phyloP scores from a whole-genome alignment of 1,140 invertebrate genomes.

The Stenopsyche tienmushanensis region DNA sequence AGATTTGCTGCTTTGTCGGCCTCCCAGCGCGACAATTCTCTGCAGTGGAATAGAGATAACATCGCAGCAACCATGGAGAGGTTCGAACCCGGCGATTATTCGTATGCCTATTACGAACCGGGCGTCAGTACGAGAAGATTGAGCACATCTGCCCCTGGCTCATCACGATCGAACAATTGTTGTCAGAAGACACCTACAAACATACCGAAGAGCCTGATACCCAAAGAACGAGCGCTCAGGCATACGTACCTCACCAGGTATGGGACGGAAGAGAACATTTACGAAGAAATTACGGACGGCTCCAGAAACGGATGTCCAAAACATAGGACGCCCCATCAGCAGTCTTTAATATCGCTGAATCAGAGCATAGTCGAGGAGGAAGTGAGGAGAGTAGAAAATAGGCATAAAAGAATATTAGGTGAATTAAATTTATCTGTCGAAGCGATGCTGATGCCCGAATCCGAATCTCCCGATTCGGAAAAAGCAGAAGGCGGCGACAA shows the following conservation, averaged over 20 bases:
- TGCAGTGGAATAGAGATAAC: conserved; percentile 59
- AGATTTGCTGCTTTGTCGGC: conserved; percentile 54
- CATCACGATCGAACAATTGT: conserved; percentile 49
- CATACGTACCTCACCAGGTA: conserved; percentile 77
- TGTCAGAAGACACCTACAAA: conserved; percentile 47
- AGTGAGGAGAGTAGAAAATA: conserved; percentile 72
- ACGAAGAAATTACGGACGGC: conserved; percentile 78
- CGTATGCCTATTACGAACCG: conserved; percentile 77
- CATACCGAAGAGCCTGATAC: conserved; percentile 47
- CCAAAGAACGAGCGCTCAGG: conserved; percentile 49
- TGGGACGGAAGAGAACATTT: conserved; percentile 83
- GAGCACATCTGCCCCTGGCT: conserved; percentile 62
- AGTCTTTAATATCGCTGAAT: conserved; percentile 61
- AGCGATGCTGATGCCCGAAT: conserved; percentile 80
- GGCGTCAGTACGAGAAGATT: conserved; percentile 58
- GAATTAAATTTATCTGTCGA: conserved; percentile 85
- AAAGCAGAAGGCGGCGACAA: conserved; percentile 58
- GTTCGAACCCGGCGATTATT: conserved; percentile 68
- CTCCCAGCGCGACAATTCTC: conserved; percentile 48
- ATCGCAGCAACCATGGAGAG: conserved; percentile 63
- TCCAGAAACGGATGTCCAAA: conserved; percentile 56
- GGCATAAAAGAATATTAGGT: conserved; percentile 77
- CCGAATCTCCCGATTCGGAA: conserved; percentile 52
- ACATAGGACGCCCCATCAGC: conserved; percentile 50
- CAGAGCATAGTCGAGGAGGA: conserved; percentile 76